Evolutionary conservation across 2,888 invertebrate genomes (phyloP), one percentile per base, ranked within the genome.

Genomic region (Deilephila porcellus): DNA sequence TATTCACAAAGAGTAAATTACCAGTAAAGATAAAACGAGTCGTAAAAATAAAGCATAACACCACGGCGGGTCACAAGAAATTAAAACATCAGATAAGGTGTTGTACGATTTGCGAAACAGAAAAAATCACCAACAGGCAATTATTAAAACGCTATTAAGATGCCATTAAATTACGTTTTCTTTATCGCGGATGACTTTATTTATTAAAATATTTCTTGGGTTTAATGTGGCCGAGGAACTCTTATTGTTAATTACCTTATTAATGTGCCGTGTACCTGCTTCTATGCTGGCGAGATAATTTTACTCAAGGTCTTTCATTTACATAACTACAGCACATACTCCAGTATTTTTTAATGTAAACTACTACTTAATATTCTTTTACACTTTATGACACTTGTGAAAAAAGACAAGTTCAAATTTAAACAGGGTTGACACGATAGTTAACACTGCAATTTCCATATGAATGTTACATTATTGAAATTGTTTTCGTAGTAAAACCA

Each of bases 201-300:
- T 70, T 70, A 62, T n/a, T 5, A n/a, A 70, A 53, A 56, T 62
- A 62, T 32, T 62, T 86, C 82, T 84, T 80, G 78, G 76, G 78
- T 81, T 81, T 87, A 86, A 88, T 87, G 52, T 45, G 64, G 45
- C 45, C 64, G 45, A 64, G 78, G 81, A 86, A 81, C 79, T 83
- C 84, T 88, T 85, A 45, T 45, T 45, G 45, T 45, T 45, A 85
- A 86, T 88, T 86, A 84, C 86, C 80, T 83, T 83, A 81, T 79
- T 81, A 79, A 77, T 79, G 79, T 82, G 5, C 25, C 25, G 45
- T 20, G 45, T 37, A 64, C 72, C 81, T 77, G 77, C 78, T 78
- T 74, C 80, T 78, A 73, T 78, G 71, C 74, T 71, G 67, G 75
- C 78, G 17, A 67, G 45, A 82, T 82, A 80, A 83, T 77, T 76